These are phyloP conservation scores for Halocynthia roretzi DNA, from an alignment of 23 tunicate genomes.

Conservation along the genomic window DNA sequence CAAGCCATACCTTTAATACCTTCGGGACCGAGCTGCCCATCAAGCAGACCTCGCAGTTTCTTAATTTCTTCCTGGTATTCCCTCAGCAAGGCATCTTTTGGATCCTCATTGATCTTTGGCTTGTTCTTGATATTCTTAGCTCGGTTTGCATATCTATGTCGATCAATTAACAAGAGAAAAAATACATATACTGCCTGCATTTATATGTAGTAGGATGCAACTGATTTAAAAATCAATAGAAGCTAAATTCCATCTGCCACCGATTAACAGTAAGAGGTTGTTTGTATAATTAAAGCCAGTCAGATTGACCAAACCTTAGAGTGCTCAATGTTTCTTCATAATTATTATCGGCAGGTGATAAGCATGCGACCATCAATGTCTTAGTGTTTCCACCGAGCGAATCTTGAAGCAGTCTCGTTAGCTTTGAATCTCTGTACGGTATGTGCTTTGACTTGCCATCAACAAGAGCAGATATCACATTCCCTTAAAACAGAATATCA, in stretches of 20 bases:
- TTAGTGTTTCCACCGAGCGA: slow-evolving; percentile 99
- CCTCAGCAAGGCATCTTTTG: slow-evolving; percentile 95
- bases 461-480: slow-evolving; percentile 97
- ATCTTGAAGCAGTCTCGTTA: slow-evolving; percentile 96
- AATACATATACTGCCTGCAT: not conserved
- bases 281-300: not conserved
- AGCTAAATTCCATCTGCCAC: not conserved
- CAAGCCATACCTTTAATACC: slow-evolving; percentile 64
- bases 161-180: not conserved
- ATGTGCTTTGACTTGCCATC: slow-evolving; percentile 99
- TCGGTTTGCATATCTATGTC: slow-evolving; percentile 89
- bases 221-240: no score
- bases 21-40: slow-evolving; percentile 90
- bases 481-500: slow-evolving; percentile 19
- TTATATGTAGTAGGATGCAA: no score
- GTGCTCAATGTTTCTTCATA: slow-evolving; percentile 98
- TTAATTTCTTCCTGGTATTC: slow-evolving; percentile 98
- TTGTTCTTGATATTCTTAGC: slow-evolving; percentile 99
- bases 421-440: slow-evolving; percentile 96
- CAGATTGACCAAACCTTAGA: slow-evolving; percentile 42
- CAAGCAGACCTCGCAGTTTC: slow-evolving; percentile 76
- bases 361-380: slow-evolving; percentile 94
- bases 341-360: slow-evolving; percentile 98
- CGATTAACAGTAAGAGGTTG: not conserved
- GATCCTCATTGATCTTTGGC: slow-evolving; percentile 98